Conservation (phyloP, 1,140 invertebrate genomes). For the Listronotus bonariensis region DNA sequence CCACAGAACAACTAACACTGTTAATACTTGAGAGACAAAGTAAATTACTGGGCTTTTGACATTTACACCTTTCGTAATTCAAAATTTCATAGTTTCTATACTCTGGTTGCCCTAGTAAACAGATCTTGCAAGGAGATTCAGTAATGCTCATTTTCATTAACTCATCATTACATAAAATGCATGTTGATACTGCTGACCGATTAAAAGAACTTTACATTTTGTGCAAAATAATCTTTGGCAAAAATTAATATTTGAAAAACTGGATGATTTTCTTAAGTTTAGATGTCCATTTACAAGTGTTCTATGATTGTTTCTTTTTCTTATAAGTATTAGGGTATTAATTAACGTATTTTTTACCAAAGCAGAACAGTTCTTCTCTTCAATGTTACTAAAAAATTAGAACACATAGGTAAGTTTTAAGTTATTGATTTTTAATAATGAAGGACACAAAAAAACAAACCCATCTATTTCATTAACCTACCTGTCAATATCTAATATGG, state of each 20-base stretch:
- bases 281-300: conserved; percentile 9
- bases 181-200: conserved; percentile 33
- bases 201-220: conserved; percentile 36
- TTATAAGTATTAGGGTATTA: conserved; percentile 33
- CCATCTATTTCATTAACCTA: conserved; percentile 4
- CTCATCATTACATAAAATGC: conserved; percentile 45
- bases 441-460: conserved; percentile 15
- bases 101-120: conserved; percentile 46
- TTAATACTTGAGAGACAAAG: conserved; percentile 50
- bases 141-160: conserved; percentile 48
- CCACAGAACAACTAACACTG: conserved; percentile 51
- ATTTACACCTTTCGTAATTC: conserved; percentile 49
- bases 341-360: conserved; percentile 39
- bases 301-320: conserved; percentile 24
- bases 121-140: conserved; percentile 51
- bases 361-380: conserved; percentile 37
- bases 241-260: conserved; percentile 34
- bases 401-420: conserved; percentile 21
- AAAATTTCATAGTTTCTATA: conserved; percentile 43
- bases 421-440: conserved; percentile 43
- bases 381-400: conserved; percentile 38
- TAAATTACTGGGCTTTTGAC: conserved; percentile 42
- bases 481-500: conserved; percentile 2
- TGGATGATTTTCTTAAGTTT: conserved; percentile 30
- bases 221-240: conserved; percentile 19